phyloP scores from a whole-genome alignment of 2,888 invertebrate species.

The Fissipunctia ypsillon region DNA sequence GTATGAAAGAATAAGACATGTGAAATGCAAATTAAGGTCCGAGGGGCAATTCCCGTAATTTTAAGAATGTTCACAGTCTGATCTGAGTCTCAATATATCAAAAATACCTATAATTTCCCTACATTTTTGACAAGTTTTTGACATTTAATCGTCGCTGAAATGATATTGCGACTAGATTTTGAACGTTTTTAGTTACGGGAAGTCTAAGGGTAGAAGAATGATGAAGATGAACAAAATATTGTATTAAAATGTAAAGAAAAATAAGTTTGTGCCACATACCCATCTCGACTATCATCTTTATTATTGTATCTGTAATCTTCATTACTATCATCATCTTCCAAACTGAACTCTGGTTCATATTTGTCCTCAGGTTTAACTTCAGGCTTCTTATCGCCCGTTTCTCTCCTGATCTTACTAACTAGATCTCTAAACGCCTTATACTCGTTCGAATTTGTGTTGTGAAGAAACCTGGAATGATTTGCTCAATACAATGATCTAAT shows the following conservation, averaged over 20 bases:
- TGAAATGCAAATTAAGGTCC: too few species aligned
- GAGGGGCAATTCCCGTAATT: too few species aligned
- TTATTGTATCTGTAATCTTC: constrained; percentile 80
- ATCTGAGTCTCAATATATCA: too few species aligned
- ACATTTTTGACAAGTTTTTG: too few species aligned
- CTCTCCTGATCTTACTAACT: constrained; percentile 78
- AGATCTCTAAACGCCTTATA: constrained; percentile 87
- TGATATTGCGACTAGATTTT: too few species aligned
- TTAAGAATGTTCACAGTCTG: too few species aligned
- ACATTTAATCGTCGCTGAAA: too few species aligned
- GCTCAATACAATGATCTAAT: constrained; percentile 63
- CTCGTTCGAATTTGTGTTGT: constrained; percentile 85
- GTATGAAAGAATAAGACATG: neutral
- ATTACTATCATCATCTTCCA: constrained; percentile 88
- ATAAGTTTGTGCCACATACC: constrained; percentile 69
- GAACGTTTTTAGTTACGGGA: too few species aligned
- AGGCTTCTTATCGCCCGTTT: constrained; percentile 75
- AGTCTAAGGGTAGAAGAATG: neutral
- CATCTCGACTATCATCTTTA: constrained; percentile 84
- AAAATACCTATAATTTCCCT: too few species aligned
- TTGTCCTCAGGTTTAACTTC: constrained; percentile 88
- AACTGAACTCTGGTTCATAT: constrained; percentile 88
- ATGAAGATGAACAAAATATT: neutral
- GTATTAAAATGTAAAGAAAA: constrained; percentile 1
- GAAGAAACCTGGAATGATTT: constrained; percentile 87